phyloP scores from a whole-genome alignment of 2,888 invertebrate species.

The Thelaira solivaga region DNA sequence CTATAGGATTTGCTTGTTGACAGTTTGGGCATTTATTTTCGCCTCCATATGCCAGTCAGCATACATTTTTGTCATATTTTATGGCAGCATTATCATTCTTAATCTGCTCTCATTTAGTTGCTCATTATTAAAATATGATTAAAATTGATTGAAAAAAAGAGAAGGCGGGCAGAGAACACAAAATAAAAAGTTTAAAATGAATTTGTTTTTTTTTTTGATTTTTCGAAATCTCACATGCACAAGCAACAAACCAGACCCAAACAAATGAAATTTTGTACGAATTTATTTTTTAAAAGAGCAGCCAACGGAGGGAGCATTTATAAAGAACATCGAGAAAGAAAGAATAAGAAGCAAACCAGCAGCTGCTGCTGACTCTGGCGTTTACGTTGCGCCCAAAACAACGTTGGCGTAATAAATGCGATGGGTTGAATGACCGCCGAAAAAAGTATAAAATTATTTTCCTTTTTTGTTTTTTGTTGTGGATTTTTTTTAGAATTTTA shows the following conservation, averaged over 20 bases:
- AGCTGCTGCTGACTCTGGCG: slow-evolving; percentile 13
- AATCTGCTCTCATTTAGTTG: background rate
- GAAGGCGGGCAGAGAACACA: background rate
- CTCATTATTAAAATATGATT: slow-evolving; percentile 26
- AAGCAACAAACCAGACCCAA: slow-evolving; percentile 8
- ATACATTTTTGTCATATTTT: no score
- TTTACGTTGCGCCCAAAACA: slow-evolving; percentile 33
- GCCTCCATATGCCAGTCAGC: no score
- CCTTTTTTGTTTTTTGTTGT: slow-evolving; percentile 68
- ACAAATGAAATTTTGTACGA: slow-evolving; percentile 37
- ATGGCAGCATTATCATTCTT: no score
- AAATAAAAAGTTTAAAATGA: slow-evolving; percentile 7
- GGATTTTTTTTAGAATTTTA: slow-evolving; percentile 75
- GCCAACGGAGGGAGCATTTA: background rate
- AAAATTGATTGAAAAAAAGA: background rate
- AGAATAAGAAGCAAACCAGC: slow-evolving; percentile 27
- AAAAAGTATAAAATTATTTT: slow-evolving; percentile 64
- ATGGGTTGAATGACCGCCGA: slow-evolving; percentile 76
- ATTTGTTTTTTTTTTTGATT: slow-evolving; percentile 29
- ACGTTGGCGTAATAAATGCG: slow-evolving; percentile 35
- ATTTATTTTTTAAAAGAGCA: slow-evolving; percentile 20
- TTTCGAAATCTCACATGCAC: background rate
- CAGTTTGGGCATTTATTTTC: no score
- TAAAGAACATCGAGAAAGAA: slow-evolving; percentile 26
- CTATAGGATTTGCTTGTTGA: no score